These are phyloP conservation scores for Chromobotia macracanthus DNA, from an alignment of 2,797 vertebrate genomes.

Conservation along the genomic window DNA sequence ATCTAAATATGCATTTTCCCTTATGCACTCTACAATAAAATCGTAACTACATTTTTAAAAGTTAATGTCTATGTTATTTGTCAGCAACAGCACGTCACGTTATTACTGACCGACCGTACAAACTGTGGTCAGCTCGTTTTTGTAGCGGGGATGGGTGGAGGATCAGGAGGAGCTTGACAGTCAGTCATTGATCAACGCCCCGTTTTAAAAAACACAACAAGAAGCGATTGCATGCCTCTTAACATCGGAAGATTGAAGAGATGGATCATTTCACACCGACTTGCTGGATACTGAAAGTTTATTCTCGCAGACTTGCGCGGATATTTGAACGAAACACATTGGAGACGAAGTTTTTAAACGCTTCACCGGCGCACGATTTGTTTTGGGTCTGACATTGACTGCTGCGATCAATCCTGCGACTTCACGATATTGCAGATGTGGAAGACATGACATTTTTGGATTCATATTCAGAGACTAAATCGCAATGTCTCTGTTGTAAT, in stretches of 20 bases:
- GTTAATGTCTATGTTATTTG: too few species aligned
- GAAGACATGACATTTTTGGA: neutral
- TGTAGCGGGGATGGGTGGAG: constrained; percentile 33
- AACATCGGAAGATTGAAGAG: constrained; percentile 5
- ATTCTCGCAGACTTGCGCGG: constrained; percentile 4
- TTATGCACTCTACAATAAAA: too few species aligned
- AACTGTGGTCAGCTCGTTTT: constrained; percentile 34
- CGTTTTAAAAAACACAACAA: constrained; percentile 43
- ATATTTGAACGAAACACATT: neutral
- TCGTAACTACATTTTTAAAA: too few species aligned
- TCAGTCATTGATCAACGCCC: constrained; percentile 51
- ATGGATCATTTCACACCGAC: constrained; percentile 20
- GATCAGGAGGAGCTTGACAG: constrained; percentile 41
- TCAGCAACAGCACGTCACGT: too few species aligned
- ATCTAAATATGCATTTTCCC: too few species aligned
- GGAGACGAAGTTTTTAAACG: neutral
- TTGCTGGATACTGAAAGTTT: neutral
- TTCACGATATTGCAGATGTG: neutral
- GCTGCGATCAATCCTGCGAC: neutral
- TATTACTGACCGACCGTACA: too few species aligned
- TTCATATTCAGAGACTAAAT: neutral
- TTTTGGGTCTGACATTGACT: constrained; percentile 35
- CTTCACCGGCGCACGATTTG: neutral
- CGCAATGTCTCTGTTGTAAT: constrained; percentile 14
- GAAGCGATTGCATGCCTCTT: constrained; percentile 28